phyloP scores from a whole-genome alignment of 1,140 invertebrate genomes.

The Polypedilum vanderplanki region DNA sequence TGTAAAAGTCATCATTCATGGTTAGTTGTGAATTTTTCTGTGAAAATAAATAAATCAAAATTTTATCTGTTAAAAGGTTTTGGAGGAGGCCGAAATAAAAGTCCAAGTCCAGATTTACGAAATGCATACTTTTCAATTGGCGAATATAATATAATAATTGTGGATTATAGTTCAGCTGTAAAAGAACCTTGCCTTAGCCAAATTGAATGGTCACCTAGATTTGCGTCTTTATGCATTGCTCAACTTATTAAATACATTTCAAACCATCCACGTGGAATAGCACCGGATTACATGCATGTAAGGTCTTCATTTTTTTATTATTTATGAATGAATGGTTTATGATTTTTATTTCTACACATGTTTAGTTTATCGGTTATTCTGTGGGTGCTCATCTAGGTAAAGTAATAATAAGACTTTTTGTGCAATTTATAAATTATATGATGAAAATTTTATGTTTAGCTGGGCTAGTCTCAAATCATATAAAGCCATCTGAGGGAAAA shows the following conservation, averaged over 20 bases:
- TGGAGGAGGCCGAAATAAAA: constrained; percentile 66
- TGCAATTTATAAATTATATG: neutral
- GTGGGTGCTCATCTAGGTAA: constrained; percentile 74
- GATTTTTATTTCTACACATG: neutral
- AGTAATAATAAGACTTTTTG: neutral
- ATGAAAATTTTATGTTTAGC: neutral
- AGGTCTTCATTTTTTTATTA: neutral
- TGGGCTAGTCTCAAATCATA: constrained; percentile 69
- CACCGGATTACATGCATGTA: constrained; percentile 61
- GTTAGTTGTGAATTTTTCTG: neutral
- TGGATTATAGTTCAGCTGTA: constrained; percentile 74
- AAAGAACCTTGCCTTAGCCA: constrained; percentile 72
- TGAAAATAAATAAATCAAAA: neutral
- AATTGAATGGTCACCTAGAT: constrained; percentile 77
- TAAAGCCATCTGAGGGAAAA: constrained; percentile 56
- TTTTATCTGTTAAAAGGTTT: no score
- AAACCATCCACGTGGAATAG: constrained; percentile 64
- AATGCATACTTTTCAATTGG: constrained; percentile 71
- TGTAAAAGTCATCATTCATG: constrained; percentile 75
- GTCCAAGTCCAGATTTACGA: constrained; percentile 72
- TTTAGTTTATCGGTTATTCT: constrained; percentile 68
- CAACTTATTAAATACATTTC: constrained; percentile 71
- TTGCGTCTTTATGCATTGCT: constrained; percentile 70
- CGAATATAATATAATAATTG: constrained; percentile 78
- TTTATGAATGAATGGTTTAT: neutral